Base-by-base conservation (phyloP, 2,888 invertebrate species). In the Drosophila multiciliata region DNA sequence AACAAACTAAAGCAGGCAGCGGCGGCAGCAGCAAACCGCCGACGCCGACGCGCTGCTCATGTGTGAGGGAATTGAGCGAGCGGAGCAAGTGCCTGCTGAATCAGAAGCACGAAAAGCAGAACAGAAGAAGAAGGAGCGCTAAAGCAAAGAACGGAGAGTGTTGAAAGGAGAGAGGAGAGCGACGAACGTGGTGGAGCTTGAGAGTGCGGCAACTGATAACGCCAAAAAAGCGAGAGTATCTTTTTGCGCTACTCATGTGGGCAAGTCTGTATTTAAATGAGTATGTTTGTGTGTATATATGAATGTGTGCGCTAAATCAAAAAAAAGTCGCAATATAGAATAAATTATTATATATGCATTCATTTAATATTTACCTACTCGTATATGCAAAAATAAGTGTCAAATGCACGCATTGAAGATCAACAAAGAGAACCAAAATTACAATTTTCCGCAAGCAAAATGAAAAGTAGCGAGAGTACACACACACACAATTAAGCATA, bases 201-300 rank as follows among this genome's bases (percentile, higher is more conserved):
- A 65, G 67, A 64, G 64, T 59, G 45, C 45, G 60, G 45, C 78
- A 68, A 89, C 82, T 90, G 87, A 87, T 87, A 87, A 90, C 85
- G 82, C 69, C 65, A 75, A 82, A 79, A 80, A 83, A 87, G 77
- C 78, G 90, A 87, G 85, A 89, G 90, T 84, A 70, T 60, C 71
- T 71, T 66, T 66, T 76, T 50, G 60, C 75, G 49, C 65, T 45
- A 49, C 35, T 49, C 38, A 35, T 52, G 64, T 55, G n/a, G 38
- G 26, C 38, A 40, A 8, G n/a, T 42, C 40, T 42, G 9, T 42
- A 40, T 32, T 12, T 40, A 4, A 4, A 45, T 23, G 15, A 38
- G 55, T 45, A 49, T 66, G 33, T 64, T 54, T 36, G 35, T 53
- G 7, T 52, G n/a, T n/a, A 3, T 57, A 40, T 42, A 50, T 78